A percentile compares a stretch with the other conserved stretches of the same genome.
Conservation (phyloP, 2,797 vertebrate genomes). For the Amniataba percoides region DNA sequence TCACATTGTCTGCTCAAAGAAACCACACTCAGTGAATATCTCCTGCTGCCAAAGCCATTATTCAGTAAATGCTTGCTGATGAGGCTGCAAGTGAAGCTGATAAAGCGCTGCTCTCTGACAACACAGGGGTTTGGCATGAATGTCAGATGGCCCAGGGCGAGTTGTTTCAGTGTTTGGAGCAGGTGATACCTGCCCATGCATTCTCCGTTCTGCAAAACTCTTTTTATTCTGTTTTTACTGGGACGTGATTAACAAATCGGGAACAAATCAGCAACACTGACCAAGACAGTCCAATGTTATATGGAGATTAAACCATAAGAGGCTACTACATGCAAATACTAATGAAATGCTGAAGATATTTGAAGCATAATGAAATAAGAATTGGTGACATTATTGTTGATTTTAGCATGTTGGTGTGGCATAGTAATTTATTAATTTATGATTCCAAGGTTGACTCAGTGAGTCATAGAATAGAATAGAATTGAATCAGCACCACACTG, state of each 20-base stretch:
- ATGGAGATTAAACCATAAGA: too few relatives aligned
- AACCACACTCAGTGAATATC: neutral
- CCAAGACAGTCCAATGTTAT: too few relatives aligned
- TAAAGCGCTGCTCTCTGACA: slow-evolving; percentile 2
- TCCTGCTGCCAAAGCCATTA: slow-evolving; percentile 11
- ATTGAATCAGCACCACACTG: neutral
- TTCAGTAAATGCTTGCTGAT: slow-evolving; percentile 14
- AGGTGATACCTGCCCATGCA: neutral
- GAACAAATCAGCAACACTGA: neutral
- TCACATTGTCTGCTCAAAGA: slow-evolving; percentile 16
- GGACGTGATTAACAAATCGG: neutral
- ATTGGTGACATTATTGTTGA: neutral
- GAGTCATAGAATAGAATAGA: too few relatives aligned
- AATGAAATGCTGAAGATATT: too few relatives aligned
- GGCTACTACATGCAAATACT: too few relatives aligned
- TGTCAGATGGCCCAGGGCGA: neutral
- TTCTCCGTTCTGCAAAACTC: neutral
- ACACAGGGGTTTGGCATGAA: neutral
- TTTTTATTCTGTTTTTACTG: neutral
- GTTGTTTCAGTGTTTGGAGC: neutral
- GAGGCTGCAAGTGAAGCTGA: slow-evolving; percentile 13
- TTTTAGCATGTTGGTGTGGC: too few relatives aligned
- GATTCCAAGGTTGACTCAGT: too few relatives aligned
- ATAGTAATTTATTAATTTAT: too few relatives aligned
- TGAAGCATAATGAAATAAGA: neutral